Conservation (phyloP, 1,140 invertebrate species). For the Venturia canescens region DNA sequence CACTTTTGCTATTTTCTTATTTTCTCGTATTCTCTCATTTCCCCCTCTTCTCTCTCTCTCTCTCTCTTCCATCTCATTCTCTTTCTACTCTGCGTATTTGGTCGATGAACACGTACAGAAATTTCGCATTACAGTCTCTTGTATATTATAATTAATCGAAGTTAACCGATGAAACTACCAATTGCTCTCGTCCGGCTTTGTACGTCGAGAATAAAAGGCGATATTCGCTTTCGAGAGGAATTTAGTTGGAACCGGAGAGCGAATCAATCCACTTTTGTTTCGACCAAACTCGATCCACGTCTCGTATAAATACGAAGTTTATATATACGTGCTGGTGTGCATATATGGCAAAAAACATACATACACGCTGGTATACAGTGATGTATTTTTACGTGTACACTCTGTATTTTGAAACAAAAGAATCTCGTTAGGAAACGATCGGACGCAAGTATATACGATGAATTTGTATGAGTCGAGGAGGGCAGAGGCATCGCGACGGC, state of each 20-base stretch:
- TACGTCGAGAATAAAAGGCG: background rate
- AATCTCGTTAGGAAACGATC: conserved; percentile 44
- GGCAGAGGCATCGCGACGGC: background rate
- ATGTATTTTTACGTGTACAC: background rate
- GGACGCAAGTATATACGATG: conserved; percentile 37
- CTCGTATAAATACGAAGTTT: conserved; percentile 6
- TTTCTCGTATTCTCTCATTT: conserved; percentile 18
- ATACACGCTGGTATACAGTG: no score
- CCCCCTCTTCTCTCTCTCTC: background rate
- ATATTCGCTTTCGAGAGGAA: background rate
- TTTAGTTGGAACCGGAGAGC: background rate
- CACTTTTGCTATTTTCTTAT: background rate
- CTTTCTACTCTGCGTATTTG: conserved; percentile 17
- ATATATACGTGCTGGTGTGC: background rate
- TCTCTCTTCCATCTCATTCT: background rate
- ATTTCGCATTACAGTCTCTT: conserved; percentile 4
- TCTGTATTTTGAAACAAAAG: conserved; percentile 15
- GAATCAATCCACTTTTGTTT: conserved; percentile 38
- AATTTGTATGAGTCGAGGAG: conserved; percentile 30
- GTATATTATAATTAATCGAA: conserved; percentile 23
- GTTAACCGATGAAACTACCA: background rate
- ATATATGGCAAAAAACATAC: background rate
- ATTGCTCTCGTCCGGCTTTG: background rate
- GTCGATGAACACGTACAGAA: background rate
- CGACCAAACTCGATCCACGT: background rate